A percentile compares a stretch with the other conserved stretches of the same genome.
phyloP scores from a whole-genome alignment of 2,888 invertebrate genomes.

The Luperina testacea region DNA sequence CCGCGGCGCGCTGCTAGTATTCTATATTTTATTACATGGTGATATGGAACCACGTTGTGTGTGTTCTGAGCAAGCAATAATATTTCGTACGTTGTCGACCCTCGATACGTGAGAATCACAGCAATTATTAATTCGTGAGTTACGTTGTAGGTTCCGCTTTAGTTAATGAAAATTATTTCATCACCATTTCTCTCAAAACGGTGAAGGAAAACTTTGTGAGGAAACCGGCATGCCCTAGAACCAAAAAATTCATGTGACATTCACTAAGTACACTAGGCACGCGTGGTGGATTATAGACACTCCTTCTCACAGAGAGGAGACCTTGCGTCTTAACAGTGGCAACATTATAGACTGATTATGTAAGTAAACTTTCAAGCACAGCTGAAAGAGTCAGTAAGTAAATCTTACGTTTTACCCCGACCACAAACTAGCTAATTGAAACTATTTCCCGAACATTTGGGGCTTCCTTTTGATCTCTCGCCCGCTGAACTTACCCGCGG shows the following conservation, averaged over 20 bases:
- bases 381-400: constrained; percentile 20
- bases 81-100: too few relatives aligned
- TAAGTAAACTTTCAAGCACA: neutral
- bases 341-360: too few relatives aligned
- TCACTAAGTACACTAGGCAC: neutral
- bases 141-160: neutral
- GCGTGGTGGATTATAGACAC: too few relatives aligned
- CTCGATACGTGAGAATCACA: neutral
- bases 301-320: too few relatives aligned
- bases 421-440: constrained; percentile 75
- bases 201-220: neutral
- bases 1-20: too few relatives aligned
- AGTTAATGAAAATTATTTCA: neutral
- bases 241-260: neutral
- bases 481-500: constrained; percentile 55
- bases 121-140: neutral
- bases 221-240: too few relatives aligned
- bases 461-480: constrained; percentile 72
- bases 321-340: too few relatives aligned
- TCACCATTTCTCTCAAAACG: neutral
- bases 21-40: neutral
- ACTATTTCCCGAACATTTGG: constrained; percentile 73
- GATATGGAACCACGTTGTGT: neutral
- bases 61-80: too few relatives aligned
- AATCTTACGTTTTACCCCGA: constrained; percentile 63